phyloP scores from a whole-genome alignment of 2,888 invertebrate species.

The Eupithecia abbreviata region DNA sequence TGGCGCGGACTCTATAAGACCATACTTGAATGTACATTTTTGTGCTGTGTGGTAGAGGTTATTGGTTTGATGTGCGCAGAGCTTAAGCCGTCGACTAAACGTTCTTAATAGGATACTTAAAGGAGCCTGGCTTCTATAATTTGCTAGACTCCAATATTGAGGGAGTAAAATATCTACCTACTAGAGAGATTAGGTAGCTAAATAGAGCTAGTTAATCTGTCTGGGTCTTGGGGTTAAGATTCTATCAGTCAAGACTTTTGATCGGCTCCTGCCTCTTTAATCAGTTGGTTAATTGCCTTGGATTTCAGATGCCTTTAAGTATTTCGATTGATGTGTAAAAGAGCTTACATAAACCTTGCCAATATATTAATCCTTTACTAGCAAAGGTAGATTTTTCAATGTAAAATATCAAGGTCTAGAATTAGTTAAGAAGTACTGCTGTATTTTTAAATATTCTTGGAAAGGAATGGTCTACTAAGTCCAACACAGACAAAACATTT shows the following conservation, averaged over 20 bases:
- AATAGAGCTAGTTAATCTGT: slow-evolving; percentile 6
- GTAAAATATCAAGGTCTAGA: not conserved
- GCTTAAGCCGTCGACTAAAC: not conserved
- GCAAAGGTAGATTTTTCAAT: not conserved
- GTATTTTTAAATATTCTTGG: not conserved
- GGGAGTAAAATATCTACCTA: not conserved
- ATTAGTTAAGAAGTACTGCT: not conserved
- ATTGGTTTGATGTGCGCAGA: not conserved
- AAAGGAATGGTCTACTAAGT: not conserved
- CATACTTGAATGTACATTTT: no score
- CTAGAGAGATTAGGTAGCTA: slow-evolving; percentile 2
- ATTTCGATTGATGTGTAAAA: not conserved
- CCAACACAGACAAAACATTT: not conserved
- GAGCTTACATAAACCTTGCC: not conserved
- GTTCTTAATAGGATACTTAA: not conserved
- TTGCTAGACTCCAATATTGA: not conserved
- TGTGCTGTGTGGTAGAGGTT: no score
- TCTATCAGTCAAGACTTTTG: slow-evolving; percentile 2
- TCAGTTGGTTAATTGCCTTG: slow-evolving; percentile 5
- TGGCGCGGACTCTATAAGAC: no score
- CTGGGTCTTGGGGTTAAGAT: not conserved
- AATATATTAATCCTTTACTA: no score
- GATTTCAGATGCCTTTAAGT: not conserved
- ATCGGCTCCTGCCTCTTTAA: not conserved
- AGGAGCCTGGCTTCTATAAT: slow-evolving; percentile 1